Evolutionary conservation across 2,888 invertebrate species (phyloP).

Genomic region (Dryobotodes eremita): DNA sequence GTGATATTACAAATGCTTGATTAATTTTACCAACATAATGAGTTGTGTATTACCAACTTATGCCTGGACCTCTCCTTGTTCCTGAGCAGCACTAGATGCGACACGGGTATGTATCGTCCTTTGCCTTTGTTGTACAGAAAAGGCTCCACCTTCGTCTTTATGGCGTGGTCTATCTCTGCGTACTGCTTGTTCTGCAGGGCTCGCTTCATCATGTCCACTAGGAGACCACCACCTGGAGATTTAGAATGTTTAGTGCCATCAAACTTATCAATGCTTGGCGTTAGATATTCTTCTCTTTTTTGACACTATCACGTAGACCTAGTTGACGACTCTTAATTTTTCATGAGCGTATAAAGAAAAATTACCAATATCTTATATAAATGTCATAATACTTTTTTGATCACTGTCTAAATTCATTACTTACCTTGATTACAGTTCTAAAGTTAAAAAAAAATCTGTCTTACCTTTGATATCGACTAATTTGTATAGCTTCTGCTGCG

Average conservation of each 20-base stretch:
- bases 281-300: no score
- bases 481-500: constrained; percentile 96
- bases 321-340: no score
- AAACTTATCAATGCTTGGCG: not conserved
- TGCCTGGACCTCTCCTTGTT: constrained; percentile 96
- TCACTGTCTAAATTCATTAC: no score
- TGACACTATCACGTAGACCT: no score
- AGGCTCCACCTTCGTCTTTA: constrained; percentile 97
- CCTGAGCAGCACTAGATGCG: constrained; percentile 96
- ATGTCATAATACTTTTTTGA: no score
- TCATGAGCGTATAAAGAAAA: no score
- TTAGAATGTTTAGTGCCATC: not conserved
- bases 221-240: constrained; percentile 95
- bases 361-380: no score
- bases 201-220: constrained; percentile 98
- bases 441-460: no score
- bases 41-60: constrained; percentile 91
- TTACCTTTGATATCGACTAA: constrained; percentile 96
- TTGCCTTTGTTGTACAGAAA: constrained; percentile 98
- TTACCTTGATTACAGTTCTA: no score
- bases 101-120: constrained; percentile 97
- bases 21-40: not conserved
- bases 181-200: constrained; percentile 97
- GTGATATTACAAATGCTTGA: no score
- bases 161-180: constrained; percentile 97